Percentiles rank a stretch among this genome's conserved stretches.
These are phyloP conservation scores for Cyclina sinensis DNA, from an alignment of 1,140 invertebrate species.

Conservation along the genomic window DNA sequence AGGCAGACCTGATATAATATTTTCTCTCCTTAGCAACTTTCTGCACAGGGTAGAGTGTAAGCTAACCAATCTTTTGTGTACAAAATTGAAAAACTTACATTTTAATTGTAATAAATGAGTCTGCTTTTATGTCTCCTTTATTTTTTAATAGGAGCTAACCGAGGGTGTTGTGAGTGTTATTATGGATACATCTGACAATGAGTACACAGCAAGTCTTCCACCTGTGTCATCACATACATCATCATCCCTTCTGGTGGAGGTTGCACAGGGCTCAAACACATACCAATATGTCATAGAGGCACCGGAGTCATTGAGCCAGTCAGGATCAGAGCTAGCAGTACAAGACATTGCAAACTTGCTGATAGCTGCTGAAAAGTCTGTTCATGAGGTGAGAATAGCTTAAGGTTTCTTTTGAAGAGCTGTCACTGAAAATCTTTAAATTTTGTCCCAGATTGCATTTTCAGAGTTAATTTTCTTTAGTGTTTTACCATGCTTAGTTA, in stretches of 20 bases:
- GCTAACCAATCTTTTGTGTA: too few species aligned
- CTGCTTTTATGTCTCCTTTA: too few species aligned
- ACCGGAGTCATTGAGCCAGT: conserved; percentile 31
- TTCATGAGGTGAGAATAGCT: conserved; percentile 45
- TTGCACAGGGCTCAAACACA: conserved; percentile 68
- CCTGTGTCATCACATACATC: neutral
- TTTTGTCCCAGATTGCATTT: too few species aligned
- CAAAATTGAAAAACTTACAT: too few species aligned
- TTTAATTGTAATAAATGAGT: too few species aligned
- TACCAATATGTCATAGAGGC: conserved; percentile 73
- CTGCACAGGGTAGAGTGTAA: too few species aligned
- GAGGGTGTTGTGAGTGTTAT: neutral
- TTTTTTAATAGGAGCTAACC: neutral
- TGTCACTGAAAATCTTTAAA: too few species aligned
- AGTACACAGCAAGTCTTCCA: conserved; percentile 7
- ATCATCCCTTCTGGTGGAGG: conserved; percentile 69
- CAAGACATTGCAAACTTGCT: conserved; percentile 75
- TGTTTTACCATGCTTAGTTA: too few species aligned
- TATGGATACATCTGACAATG: neutral
- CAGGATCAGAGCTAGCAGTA: conserved; percentile 56
- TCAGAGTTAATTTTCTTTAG: too few species aligned
- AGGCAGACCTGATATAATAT: too few species aligned
- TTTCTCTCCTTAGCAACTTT: too few species aligned
- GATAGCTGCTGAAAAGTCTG: conserved; percentile 69
- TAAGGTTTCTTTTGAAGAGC: too few species aligned